phyloP scores from a whole-genome alignment of 2,797 vertebrate genomes.

The Chloroceryle amazona region DNA sequence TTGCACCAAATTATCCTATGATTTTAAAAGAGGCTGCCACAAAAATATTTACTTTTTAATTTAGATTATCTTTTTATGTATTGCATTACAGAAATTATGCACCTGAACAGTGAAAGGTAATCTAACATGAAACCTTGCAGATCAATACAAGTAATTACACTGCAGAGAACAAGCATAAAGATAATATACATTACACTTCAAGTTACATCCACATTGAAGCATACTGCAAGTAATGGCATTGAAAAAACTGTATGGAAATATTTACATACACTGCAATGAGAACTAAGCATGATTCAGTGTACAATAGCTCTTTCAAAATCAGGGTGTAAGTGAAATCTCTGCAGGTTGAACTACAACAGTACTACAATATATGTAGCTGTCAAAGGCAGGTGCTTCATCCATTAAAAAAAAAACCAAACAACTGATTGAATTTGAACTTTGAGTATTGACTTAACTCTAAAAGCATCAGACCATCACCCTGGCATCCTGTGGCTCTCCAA shows the following conservation, averaged over 20 bases:
- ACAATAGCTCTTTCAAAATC: background rate
- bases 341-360: background rate
- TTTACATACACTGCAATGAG: background rate
- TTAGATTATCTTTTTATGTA: background rate
- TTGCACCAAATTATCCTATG: background rate
- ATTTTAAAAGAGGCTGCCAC: background rate
- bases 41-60: background rate
- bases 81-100: background rate
- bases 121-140: background rate
- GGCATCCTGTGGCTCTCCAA: background rate
- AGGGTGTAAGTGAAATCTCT: background rate
- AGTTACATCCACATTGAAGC: background rate
- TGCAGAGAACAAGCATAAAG: background rate
- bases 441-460: background rate
- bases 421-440: background rate
- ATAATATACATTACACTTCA: background rate
- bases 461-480: background rate
- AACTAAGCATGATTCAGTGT: background rate
- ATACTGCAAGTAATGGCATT: background rate
- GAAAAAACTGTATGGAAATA: background rate
- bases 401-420: background rate
- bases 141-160: background rate
- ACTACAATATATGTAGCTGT: background rate
- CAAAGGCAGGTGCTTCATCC: background rate
- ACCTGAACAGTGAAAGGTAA: background rate